phyloP scores from a whole-genome alignment of 2,797 vertebrate genomes.

The Furcifer pardalis region DNA sequence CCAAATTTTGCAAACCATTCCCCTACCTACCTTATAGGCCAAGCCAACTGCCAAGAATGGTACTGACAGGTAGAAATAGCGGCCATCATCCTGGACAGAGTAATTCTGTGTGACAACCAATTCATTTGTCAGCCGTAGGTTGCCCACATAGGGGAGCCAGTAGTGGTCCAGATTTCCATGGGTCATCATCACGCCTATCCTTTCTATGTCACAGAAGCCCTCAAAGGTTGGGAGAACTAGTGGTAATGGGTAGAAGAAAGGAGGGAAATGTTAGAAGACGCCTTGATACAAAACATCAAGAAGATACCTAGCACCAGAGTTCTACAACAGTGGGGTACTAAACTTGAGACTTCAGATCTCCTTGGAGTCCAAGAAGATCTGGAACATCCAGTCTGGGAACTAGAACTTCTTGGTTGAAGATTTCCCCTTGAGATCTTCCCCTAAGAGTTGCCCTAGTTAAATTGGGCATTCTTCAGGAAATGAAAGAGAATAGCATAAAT shows the following conservation, averaged over 20 bases:
- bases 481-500: too few species aligned
- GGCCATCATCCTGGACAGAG: conserved; percentile 62
- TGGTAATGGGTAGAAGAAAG: conserved; percentile 44
- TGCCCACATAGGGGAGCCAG: conserved; percentile 71
- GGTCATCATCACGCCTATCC: conserved; percentile 67
- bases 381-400: too few species aligned
- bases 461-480: too few species aligned
- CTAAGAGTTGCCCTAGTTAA: too few species aligned
- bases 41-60: conserved; percentile 67
- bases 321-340: too few species aligned
- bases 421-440: too few species aligned
- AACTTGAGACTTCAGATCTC: too few species aligned
- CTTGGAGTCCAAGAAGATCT: too few species aligned
- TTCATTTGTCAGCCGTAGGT: conserved; percentile 58
- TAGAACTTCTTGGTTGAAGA: too few species aligned
- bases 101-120: conserved; percentile 70
- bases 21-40: conserved; percentile 67
- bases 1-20: too few species aligned
- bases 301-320: too few species aligned
- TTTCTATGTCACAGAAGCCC: conserved; percentile 61
- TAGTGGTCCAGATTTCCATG: conserved; percentile 60
- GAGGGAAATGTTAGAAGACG: neutral
- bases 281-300: too few species aligned
- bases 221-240: conserved; percentile 62
- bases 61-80: conserved; percentile 65